Base-by-base conservation (phyloP, 2,888 invertebrate species). In the Melieria crassipennis region DNA sequence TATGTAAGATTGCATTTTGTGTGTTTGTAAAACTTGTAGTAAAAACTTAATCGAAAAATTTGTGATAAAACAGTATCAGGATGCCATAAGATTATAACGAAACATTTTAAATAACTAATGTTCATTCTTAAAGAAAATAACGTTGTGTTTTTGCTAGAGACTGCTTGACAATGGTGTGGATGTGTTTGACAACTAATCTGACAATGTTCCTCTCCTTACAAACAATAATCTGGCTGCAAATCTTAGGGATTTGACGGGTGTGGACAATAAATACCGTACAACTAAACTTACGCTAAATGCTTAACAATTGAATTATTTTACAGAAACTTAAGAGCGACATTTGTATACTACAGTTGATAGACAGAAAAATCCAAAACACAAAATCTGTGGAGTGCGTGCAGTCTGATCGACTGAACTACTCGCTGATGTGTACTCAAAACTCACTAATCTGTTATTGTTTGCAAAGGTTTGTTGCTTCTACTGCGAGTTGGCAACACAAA, bases 221-320 rank as follows among this genome's bases (percentile, higher is more conserved):
- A 43, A 61, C 60, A 52, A 30, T 30, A 30, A 60, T 60, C 60
- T 60, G 16, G 52, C 50, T 16, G 60, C 60, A 67, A 52, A 50
- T 61, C 67, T 61, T 67, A n/a, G 43, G 47, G 42, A n/a, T 7
- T 60, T 60, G 67, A 60, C 67, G 61, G 43, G 45, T 60, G 46
- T 67, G 60, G 60, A 67, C 60, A 67, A 67, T 67, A 67, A 67
- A 67, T 67, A 67, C 52, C 57, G 43, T 66, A 66, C 30, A 60
- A 60, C 67, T 67, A 67, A 67, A 67, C 67, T 67, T 67, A 67
- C 45, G 30, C 60, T 67, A 67, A 67, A n/a, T 30, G 52, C 67
- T 67, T 67, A 67, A 30, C 30, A 30, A 52, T 13, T 45, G 16
- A 52, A 61, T 10, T 60, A 58, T 67, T 52, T 45, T 67, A 61